Conservation (phyloP, 2,888 invertebrate species). For the Microplitis manilae region DNA sequence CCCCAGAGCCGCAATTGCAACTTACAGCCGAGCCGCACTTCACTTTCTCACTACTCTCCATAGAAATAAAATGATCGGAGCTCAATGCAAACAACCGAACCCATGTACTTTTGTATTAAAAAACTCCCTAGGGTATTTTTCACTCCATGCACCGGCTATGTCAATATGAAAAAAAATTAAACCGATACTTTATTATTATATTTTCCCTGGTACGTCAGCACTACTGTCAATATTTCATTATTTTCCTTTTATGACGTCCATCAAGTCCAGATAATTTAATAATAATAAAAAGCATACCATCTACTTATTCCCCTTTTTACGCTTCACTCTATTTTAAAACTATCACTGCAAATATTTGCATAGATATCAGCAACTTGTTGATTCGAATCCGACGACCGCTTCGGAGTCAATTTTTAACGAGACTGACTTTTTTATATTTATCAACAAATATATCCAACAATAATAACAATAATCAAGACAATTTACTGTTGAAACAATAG, state of each 20-base stretch:
- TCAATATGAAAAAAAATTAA: not conserved
- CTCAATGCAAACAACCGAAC: too few species aligned
- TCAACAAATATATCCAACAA: too few species aligned
- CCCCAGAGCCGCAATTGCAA: too few species aligned
- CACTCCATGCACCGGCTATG: not conserved
- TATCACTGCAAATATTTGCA: not conserved
- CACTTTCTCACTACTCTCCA: too few species aligned
- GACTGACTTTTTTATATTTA: too few species aligned
- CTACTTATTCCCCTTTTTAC: not conserved
- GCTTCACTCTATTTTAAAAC: not conserved
- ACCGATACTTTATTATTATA: not conserved
- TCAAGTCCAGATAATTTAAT: not conserved
- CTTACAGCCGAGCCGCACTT: too few species aligned
- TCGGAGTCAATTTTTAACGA: too few species aligned
- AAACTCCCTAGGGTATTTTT: not conserved
- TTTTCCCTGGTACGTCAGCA: not conserved
- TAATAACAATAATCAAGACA: too few species aligned
- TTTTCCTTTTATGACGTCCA: not conserved
- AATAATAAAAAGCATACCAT: not conserved
- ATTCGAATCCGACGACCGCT: not conserved
- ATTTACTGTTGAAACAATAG: too few species aligned
- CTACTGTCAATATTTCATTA: not conserved
- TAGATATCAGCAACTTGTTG: slow-evolving; percentile 25
- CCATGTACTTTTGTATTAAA: too few species aligned
- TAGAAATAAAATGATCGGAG: too few species aligned